Evolutionary conservation across 1,140 invertebrate species (phyloP).

Genomic region (Drosophila kohkoa): DNA sequence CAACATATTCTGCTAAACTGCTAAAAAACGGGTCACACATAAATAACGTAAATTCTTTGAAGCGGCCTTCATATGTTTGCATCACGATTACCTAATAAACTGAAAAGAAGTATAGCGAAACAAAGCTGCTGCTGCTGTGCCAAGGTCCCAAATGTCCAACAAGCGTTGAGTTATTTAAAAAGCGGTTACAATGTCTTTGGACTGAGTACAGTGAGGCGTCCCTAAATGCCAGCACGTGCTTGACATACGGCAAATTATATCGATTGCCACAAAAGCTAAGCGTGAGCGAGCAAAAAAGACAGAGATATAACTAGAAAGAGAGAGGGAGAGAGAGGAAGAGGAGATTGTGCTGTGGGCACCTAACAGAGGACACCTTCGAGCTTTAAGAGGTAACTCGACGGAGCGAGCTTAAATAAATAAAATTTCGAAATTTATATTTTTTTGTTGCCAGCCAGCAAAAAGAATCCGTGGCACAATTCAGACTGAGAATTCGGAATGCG

Average conservation of each 20-base stretch:
- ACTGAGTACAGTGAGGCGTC: conserved; percentile 20
- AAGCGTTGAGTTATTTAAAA: conserved; percentile 35
- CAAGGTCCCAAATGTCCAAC: conserved; percentile 13
- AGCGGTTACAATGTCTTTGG: conserved; percentile 24
- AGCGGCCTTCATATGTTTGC: neutral
- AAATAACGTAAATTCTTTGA: neutral
- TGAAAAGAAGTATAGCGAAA: no score
- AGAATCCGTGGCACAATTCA: conserved; percentile 33
- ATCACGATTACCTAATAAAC: conserved; percentile 13
- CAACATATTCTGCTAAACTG: no score
- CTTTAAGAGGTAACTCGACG: conserved; percentile 24
- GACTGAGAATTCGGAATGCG: conserved; percentile 32
- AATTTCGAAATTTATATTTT: conserved; percentile 44
- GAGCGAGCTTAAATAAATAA: conserved; percentile 54
- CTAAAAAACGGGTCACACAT: neutral
- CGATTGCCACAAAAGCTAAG: conserved; percentile 41
- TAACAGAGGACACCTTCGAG: conserved; percentile 35
- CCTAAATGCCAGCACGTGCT: conserved; percentile 50
- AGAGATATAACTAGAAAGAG: neutral
- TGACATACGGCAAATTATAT: conserved; percentile 51
- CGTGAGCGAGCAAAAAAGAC: neutral
- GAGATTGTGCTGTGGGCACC: neutral
- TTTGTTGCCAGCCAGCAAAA: neutral
- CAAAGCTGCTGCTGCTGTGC: neutral
- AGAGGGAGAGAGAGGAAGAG: neutral